Conservation (phyloP, 2,888 invertebrate species). For the Oligia fasciuncula region DNA sequence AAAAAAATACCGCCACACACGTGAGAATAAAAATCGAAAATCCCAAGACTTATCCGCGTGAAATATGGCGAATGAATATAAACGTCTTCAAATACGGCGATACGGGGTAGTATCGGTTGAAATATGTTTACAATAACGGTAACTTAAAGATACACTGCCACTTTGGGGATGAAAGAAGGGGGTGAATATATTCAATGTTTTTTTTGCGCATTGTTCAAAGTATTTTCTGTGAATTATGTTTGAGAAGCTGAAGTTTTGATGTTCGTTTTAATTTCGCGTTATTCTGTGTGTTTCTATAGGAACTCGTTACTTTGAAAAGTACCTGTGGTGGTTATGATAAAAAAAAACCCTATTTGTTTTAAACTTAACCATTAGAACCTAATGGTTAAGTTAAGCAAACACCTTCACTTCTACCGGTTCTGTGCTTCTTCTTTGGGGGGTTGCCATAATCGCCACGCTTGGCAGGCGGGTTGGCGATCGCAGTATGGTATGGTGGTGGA, state of each 20-base stretch:
- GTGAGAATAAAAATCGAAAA: constrained; percentile 70
- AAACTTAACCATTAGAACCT: not conserved
- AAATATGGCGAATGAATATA: constrained; percentile 78
- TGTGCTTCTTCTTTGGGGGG: too few species aligned
- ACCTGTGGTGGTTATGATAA: not conserved
- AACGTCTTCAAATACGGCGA: constrained; percentile 73
- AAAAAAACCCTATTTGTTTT: too few species aligned
- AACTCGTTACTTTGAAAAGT: not conserved
- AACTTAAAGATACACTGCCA: constrained; percentile 77
- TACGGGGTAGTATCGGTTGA: constrained; percentile 78
- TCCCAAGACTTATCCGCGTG: constrained; percentile 63
- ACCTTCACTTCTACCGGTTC: too few species aligned
- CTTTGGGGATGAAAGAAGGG: constrained; percentile 79
- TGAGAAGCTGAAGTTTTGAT: not conserved
- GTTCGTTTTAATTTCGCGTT: not conserved
- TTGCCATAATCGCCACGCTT: too few species aligned
- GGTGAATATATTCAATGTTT: constrained; percentile 62
- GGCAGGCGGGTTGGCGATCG: too few species aligned
- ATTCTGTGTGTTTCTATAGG: not conserved
- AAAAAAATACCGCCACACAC: constrained; percentile 9
- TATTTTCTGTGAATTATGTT: constrained; percentile 32
- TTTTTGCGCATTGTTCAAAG: constrained; percentile 52
- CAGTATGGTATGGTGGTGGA: too few species aligned
- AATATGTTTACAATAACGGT: constrained; percentile 86
- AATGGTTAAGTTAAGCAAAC: too few species aligned